Conservation (phyloP, 2,797 vertebrate genomes). For the Gadopsis marmoratus region DNA sequence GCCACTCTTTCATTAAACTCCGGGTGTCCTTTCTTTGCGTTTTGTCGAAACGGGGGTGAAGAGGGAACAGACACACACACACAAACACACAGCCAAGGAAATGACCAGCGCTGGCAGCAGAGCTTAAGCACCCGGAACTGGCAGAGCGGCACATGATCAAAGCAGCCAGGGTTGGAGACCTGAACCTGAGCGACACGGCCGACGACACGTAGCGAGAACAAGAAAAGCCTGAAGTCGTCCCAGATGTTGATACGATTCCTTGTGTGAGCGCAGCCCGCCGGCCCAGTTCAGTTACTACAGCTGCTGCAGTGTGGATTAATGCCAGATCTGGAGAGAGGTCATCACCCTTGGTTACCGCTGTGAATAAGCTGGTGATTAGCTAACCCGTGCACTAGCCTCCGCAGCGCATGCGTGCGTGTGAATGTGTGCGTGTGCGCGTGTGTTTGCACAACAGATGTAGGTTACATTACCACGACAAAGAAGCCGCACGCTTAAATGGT, state of each 20-base stretch:
- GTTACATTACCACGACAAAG: slow-evolving; percentile 77
- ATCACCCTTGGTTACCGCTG: slow-evolving; percentile 48
- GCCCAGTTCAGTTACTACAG: slow-evolving; percentile 27
- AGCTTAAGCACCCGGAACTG: slow-evolving; percentile 40
- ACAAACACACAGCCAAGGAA: slow-evolving; percentile 24
- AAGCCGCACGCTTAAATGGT: slow-evolving; percentile 53
- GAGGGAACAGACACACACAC: not conserved
- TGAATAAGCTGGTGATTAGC: slow-evolving; percentile 44
- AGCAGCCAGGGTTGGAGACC: slow-evolving; percentile 47
- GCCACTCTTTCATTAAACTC: slow-evolving; percentile 58
- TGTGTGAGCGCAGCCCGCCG: slow-evolving; percentile 28
- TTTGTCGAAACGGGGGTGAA: slow-evolving; percentile 16
- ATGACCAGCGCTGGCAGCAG: slow-evolving; percentile 27
- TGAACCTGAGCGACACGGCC: slow-evolving; percentile 44
- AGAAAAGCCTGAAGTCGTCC: slow-evolving; percentile 39
- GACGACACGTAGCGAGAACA: slow-evolving; percentile 26
- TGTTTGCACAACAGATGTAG: slow-evolving; percentile 63
- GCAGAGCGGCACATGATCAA: slow-evolving; percentile 47
- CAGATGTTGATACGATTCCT: slow-evolving; percentile 59
- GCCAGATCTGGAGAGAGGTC: slow-evolving; percentile 58
- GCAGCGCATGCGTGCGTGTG: slow-evolving; percentile 21
- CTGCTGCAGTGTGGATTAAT: slow-evolving; percentile 55
- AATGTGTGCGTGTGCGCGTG: slow-evolving; percentile 12
- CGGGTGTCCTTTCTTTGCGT: slow-evolving; percentile 41
- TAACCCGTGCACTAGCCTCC: slow-evolving; percentile 34